A percentile compares a stretch with the other conserved stretches of the same genome.
Evolutionary conservation across 2,888 invertebrate species (phyloP).

Genomic region (Hirtodrosophila trivittata): DNA sequence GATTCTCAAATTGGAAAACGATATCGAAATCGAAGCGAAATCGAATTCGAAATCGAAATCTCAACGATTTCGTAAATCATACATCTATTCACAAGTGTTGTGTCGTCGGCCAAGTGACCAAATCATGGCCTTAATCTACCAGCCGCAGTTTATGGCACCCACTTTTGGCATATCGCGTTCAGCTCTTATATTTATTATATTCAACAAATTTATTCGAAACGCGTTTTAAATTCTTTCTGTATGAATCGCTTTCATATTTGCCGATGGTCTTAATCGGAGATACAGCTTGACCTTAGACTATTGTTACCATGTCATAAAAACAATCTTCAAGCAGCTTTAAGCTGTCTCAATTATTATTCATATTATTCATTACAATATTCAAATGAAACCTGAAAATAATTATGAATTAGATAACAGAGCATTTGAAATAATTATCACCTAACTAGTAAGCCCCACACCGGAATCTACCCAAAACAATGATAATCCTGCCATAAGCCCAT

Average conservation of each 20-base stretch:
- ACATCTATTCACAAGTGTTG: constrained; percentile 32
- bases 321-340: no score
- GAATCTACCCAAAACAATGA: constrained; percentile 60
- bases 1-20: no score
- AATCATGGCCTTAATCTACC: constrained; percentile 75
- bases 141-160: constrained; percentile 58
- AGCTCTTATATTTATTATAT: constrained; percentile 64
- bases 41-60: constrained; percentile 28
- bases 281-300: no score
- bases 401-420: constrained; percentile 24
- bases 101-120: constrained; percentile 51
- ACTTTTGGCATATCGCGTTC: constrained; percentile 65
- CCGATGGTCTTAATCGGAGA: no score
- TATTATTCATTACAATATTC: no score
- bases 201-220: constrained; percentile 45
- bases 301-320: no score
- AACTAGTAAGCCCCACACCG: constrained; percentile 8
- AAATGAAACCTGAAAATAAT: constrained; percentile 13
- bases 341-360: no score
- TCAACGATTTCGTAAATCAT: constrained; percentile 73
- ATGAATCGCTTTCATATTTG: constrained; percentile 71
- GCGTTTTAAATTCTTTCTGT: constrained; percentile 20
- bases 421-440: constrained; percentile 59
- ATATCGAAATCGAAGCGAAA: no score
- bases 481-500: constrained; percentile 72